A percentile compares a stretch with the other conserved stretches of the same genome.
These are phyloP conservation scores for Acyrthosiphon pisum DNA, from an alignment of 1,140 invertebrate species.

Conservation along the genomic window DNA sequence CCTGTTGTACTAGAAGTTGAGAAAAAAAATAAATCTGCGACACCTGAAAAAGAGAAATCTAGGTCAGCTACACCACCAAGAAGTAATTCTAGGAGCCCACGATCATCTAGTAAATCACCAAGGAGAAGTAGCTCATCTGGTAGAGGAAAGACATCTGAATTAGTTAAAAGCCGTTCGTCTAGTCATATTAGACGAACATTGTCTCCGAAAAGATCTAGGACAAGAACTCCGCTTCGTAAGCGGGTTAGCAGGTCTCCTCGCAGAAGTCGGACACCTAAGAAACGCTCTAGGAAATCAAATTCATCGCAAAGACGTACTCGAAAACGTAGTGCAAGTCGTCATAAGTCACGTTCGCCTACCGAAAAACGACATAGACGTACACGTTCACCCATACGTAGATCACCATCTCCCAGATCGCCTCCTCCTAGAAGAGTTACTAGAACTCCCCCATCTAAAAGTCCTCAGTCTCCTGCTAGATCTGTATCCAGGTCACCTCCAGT, in stretches of 20 bases:
- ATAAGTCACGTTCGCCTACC: slow-evolving; percentile 10
- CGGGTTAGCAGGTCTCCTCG: slow-evolving; percentile 58
- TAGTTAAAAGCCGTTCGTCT: slow-evolving; percentile 57
- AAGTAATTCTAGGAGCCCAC: slow-evolving; percentile 40
- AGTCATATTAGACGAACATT: slow-evolving; percentile 50
- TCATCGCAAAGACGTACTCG: slow-evolving; percentile 41
- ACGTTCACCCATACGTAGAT: slow-evolving; percentile 36
- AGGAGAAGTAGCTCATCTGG: slow-evolving; percentile 58
- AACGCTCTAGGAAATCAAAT: slow-evolving; percentile 41
- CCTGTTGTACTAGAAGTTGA: slow-evolving; percentile 28
- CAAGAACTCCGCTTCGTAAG: slow-evolving; percentile 53
- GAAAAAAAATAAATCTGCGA: slow-evolving; percentile 40
- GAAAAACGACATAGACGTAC: slow-evolving; percentile 37
- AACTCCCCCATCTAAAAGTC: slow-evolving; percentile 44
- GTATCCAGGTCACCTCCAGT: slow-evolving; percentile 44
- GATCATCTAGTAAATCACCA: slow-evolving; percentile 52
- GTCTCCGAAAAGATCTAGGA: slow-evolving; percentile 58
- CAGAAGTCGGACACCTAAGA: slow-evolving; percentile 56
- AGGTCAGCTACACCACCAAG: slow-evolving; percentile 34
- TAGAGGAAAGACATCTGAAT: slow-evolving; percentile 52
- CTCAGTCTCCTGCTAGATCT: slow-evolving; percentile 47
- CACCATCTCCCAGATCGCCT: slow-evolving; percentile 46
- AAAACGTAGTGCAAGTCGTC: slow-evolving; percentile 42
- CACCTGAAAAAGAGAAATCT: slow-evolving; percentile 50
- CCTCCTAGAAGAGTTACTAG: slow-evolving; percentile 30